Evolutionary conservation across 2,888 invertebrate species (phyloP).

Genomic region (Caenorhabditis japonica): DNA sequence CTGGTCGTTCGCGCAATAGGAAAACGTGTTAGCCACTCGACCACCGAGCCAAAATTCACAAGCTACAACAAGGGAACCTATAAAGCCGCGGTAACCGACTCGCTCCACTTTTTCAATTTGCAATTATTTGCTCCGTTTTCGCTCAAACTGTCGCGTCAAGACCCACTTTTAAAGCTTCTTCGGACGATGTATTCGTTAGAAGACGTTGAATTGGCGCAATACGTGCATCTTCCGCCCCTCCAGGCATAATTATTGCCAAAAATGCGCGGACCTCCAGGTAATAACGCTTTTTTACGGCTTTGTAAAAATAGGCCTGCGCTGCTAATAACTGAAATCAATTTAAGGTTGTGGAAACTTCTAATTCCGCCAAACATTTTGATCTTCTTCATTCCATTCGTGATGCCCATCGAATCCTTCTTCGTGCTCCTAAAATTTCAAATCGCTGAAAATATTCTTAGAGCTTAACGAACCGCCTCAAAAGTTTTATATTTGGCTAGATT

Average conservation of each 20-base stretch:
- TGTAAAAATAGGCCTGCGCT: constrained; percentile 34
- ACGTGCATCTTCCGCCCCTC: constrained; percentile 27
- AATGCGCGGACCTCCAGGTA: constrained; percentile 30
- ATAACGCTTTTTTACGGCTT: constrained; percentile 29
- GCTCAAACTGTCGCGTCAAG: not conserved
- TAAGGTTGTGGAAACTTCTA: too few species aligned
- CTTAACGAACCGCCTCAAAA: constrained; percentile 4
- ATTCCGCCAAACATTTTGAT: constrained; percentile 9
- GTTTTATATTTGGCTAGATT: constrained; percentile 10
- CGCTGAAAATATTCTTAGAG: constrained; percentile 1
- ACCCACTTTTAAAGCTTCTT: constrained; percentile 32
- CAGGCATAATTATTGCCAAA: constrained; percentile 11
- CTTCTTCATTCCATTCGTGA: constrained; percentile 39
- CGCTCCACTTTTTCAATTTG: too few species aligned
- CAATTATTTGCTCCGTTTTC: too few species aligned
- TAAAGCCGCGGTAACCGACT: too few species aligned
- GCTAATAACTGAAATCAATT: constrained; percentile 19
- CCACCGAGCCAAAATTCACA: too few species aligned
- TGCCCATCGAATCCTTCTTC: constrained; percentile 61
- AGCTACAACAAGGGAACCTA: too few species aligned
- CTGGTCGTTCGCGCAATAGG: too few species aligned
- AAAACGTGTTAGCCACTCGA: too few species aligned
- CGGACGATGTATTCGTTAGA: constrained; percentile 14
- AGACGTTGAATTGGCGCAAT: constrained; percentile 13
- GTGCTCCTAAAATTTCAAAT: constrained; percentile 15